Base-by-base conservation (phyloP, 2,797 vertebrate species). In the Pangasius sanitwongsei region DNA sequence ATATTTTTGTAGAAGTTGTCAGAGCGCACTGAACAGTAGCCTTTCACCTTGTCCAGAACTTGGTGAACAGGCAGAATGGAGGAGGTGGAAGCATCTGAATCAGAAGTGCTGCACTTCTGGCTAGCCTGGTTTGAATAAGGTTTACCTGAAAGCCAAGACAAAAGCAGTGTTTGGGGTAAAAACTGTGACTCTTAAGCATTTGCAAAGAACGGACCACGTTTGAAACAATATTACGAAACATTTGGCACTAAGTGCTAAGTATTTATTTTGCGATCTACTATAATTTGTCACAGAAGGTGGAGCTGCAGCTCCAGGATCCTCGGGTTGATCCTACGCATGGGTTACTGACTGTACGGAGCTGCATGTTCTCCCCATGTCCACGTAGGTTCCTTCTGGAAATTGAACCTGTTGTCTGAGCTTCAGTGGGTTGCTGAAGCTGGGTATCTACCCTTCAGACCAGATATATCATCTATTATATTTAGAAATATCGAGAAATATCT, bases 1-100 rank as follows among this genome's bases (percentile, higher is more conserved):
- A 99, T 98, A 93, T 98, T 99, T 95, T 98, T 98, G 95, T 98
- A 99, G 96, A 99, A 99, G 94, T 97, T 98, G 93, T 99, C 97
- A 0, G 98, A 98, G 92, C 96, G 97, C 11, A 97, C 95, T 87
- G 95, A 97, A 94, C 97, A 99, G 94, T 99, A 99, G 89, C 96
- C 97, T 91, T 97, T 98, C 91, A 98, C 97, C 92, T 99, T 99
- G 94, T 98, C 97, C 91, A 99, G 97, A 95, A 98, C 97, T 93
- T 99, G 98, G 92, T 98, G 97, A 91, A 98, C 97, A 0, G 97
- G 98, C 81, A 98, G 96, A 94, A 98, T 97, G 92, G 98, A 97
- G 31, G 97, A 97, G 0, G 81, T 72, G n/a, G 97, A 96, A 89
- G 97, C 97, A 87, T 98, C 97, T 90, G 91, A 95, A 77, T 97